A percentile compares a stretch with the other conserved stretches of the same genome.
phyloP scores from a whole-genome alignment of 2,113 vertebrate species.

The Formicarius rufipectus region DNA sequence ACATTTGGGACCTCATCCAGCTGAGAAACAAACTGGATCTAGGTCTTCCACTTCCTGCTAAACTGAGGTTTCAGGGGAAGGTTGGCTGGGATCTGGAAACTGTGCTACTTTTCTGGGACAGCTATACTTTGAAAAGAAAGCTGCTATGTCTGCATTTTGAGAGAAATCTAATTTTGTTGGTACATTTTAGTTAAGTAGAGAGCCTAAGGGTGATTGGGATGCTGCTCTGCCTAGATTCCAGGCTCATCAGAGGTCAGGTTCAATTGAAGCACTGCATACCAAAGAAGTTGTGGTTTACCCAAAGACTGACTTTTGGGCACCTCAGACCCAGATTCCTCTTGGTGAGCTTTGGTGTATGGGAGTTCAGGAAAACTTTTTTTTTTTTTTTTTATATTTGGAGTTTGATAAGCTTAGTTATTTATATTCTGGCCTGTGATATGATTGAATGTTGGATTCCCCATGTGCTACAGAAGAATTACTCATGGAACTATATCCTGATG shows the following conservation, averaged over 20 bases:
- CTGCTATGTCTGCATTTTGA: not conserved
- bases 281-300: not conserved
- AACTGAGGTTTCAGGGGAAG: not conserved
- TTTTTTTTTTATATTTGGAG: not conserved
- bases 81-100: not conserved
- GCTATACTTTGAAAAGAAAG: not conserved
- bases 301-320: not conserved
- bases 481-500: not conserved
- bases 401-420: not conserved
- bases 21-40: not conserved
- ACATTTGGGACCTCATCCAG: not conserved
- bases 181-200: not conserved
- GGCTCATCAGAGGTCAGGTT: not conserved
- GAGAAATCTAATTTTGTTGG: not conserved
- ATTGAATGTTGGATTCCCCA: not conserved
- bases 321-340: not conserved
- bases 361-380: not conserved
- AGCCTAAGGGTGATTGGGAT: not conserved
- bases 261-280: fast-evolving
- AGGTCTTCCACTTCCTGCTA: not conserved
- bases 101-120: not conserved
- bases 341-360: not conserved
- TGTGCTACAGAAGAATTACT: not conserved
- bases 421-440: not conserved
- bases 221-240: not conserved